Conservation (phyloP, 1,140 invertebrate species). For the Dinothrombium tinctorium region DNA sequence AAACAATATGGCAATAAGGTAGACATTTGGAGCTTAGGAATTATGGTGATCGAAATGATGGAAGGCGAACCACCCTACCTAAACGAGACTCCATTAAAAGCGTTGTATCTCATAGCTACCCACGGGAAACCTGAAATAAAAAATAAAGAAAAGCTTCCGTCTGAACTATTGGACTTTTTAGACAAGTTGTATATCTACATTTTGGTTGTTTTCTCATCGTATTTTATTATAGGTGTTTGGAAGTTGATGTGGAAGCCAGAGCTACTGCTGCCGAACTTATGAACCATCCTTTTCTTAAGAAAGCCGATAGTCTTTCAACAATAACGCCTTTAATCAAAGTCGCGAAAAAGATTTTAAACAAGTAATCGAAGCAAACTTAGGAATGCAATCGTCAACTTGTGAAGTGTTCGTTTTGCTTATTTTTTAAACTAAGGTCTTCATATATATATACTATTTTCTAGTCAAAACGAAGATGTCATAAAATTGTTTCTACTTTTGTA, state of each 20-base stretch:
- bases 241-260: slow-evolving; percentile 69
- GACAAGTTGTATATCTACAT: slow-evolving; percentile 8
- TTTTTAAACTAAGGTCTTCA: too few relatives aligned
- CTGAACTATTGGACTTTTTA: slow-evolving; percentile 26
- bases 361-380: not conserved
- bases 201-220: not conserved
- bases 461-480: too few relatives aligned
- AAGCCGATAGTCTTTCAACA: slow-evolving; percentile 54
- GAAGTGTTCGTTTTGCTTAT: not conserved
- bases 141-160: slow-evolving; percentile 50
- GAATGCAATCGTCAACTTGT: not conserved
- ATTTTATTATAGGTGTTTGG: slow-evolving; percentile 35
- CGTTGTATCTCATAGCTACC: slow-evolving; percentile 82
- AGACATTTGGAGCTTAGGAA: slow-evolving; percentile 43
- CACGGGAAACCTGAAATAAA: slow-evolving; percentile 77
- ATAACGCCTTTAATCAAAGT: slow-evolving; percentile 72
- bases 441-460: too few relatives aligned
- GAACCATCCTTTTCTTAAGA: slow-evolving; percentile 62
- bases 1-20: slow-evolving; percentile 39
- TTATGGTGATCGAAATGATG: slow-evolving; percentile 98
- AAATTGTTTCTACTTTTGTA: too few relatives aligned
- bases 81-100: slow-evolving; percentile 63
- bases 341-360: slow-evolving; percentile 30
- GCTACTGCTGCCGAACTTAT: slow-evolving; percentile 60
- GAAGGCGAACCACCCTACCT: slow-evolving; percentile 95